A percentile compares a stretch with the other conserved stretches of the same genome.
These are phyloP conservation scores for Fragum sueziense DNA, from an alignment of 2,888 invertebrate genomes.

Conservation along the genomic window DNA sequence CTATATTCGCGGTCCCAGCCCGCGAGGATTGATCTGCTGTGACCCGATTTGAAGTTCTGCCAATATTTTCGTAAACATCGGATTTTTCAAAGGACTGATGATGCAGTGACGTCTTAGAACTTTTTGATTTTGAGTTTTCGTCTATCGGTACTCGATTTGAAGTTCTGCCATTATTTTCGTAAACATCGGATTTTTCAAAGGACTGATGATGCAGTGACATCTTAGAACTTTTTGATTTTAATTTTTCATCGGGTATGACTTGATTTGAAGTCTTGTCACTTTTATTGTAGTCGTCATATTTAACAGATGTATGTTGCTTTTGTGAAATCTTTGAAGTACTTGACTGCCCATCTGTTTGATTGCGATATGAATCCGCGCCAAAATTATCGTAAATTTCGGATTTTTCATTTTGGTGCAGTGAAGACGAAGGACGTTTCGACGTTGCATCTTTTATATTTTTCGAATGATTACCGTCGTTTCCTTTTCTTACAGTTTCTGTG, in stretches of 20 bases:
- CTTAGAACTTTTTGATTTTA: too few species aligned
- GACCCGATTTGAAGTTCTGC: slow-evolving; percentile 18
- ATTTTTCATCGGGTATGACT: slow-evolving; percentile 33
- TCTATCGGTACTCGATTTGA: slow-evolving; percentile 17
- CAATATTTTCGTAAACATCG: slow-evolving; percentile 1
- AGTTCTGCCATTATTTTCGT: neutral
- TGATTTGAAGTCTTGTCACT: slow-evolving; percentile 13
- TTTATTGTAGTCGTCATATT: neutral
- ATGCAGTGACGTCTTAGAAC: neutral
- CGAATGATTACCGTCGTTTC: too few species aligned
- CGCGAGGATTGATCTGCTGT: slow-evolving; percentile 36
- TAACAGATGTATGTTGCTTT: neutral
- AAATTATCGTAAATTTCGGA: too few species aligned
- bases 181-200: slow-evolving; percentile 4
- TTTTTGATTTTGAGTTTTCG: too few species aligned
- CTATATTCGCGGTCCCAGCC: slow-evolving; percentile 34
- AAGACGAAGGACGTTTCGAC: too few species aligned
- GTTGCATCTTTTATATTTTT: too few species aligned
- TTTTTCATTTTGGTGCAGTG: too few species aligned
- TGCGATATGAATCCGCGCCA: too few species aligned
- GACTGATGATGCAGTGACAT: neutral
- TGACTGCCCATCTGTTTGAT: too few species aligned
- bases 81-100: slow-evolving; percentile 6
- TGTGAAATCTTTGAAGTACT: neutral
- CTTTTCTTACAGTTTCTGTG: too few species aligned